Evolutionary conservation across 2,797 vertebrate species (phyloP).

Genomic region (Netta rufina): DNA sequence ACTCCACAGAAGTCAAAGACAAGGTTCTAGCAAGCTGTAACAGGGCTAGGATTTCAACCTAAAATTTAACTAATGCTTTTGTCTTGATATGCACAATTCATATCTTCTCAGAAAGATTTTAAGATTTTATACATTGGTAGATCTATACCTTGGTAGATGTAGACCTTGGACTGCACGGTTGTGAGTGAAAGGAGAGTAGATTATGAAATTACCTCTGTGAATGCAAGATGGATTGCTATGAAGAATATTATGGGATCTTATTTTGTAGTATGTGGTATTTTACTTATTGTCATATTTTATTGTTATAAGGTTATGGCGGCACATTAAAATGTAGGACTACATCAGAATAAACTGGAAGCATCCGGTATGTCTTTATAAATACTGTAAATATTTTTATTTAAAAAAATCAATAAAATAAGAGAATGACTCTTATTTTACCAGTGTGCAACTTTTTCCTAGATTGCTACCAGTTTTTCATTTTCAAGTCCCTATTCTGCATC

Average conservation of each 20-base stretch:
- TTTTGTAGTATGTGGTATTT: neutral
- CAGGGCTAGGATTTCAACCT: neutral
- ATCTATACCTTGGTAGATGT: neutral
- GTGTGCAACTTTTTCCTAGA: slow-evolving; percentile 22
- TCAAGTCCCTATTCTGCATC: slow-evolving; percentile 31
- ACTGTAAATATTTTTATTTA: neutral
- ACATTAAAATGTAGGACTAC: neutral
- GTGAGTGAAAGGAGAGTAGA: neutral
- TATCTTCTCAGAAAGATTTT: neutral
- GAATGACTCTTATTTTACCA: neutral
- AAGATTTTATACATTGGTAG: neutral
- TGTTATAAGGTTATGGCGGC: neutral
- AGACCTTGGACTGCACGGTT: neutral
- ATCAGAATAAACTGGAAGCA: neutral
- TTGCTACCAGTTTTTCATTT: slow-evolving; percentile 32
- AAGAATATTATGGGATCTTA: slow-evolving; percentile 5
- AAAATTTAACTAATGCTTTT: slow-evolving; percentile 3
- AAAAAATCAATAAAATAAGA: neutral
- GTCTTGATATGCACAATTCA: neutral
- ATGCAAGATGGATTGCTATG: neutral
- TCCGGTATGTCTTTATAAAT: neutral
- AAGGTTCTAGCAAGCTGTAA: neutral
- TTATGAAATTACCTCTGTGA: neutral
- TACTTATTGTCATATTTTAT: neutral
- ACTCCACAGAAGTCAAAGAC: slow-evolving; percentile 9